Evolutionary conservation across 2,888 invertebrate genomes (phyloP).

Genomic region (Polyommatus icarus): DNA sequence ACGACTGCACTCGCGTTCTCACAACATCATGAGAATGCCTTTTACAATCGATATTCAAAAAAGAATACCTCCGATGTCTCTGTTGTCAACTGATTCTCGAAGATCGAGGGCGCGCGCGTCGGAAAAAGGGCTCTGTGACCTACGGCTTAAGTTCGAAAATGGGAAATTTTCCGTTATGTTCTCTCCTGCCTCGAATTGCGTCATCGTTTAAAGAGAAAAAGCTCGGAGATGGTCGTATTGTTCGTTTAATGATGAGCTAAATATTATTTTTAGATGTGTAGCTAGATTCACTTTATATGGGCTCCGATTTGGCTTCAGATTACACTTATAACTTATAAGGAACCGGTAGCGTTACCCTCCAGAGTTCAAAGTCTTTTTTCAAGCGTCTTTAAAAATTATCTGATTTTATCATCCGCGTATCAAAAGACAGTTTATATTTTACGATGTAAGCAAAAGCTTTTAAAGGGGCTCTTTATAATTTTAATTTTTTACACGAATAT

Average conservation of each 20-base stretch:
- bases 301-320: conserved; percentile 54
- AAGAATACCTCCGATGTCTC: conserved; percentile 77
- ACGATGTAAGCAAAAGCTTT: neutral
- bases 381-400: conserved; percentile 14
- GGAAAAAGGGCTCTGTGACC: conserved; percentile 46
- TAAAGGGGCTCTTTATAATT: neutral
- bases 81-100: conserved; percentile 78
- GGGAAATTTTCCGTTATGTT: conserved; percentile 57
- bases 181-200: conserved; percentile 74
- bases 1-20: conserved; percentile 70
- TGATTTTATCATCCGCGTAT: neutral
- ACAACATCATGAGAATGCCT: conserved; percentile 76
- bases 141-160: conserved; percentile 47
- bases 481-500: neutral
- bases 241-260: conserved; percentile 60
- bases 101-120: conserved; percentile 54
- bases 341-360: conserved; percentile 68
- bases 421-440: conserved; percentile 9
- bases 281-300: conserved; percentile 61
- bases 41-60: conserved; percentile 80
- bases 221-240: conserved; percentile 69
- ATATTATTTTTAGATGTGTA: conserved; percentile 72
- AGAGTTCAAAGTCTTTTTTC: too few relatives aligned
- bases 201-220: conserved; percentile 79
- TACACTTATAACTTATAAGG: conserved; percentile 67